A percentile compares a stretch with the other conserved stretches of the same genome.
Evolutionary conservation across 2,113 vertebrate genomes (phyloP).

Genomic region (Aphyosemion australe): DNA sequence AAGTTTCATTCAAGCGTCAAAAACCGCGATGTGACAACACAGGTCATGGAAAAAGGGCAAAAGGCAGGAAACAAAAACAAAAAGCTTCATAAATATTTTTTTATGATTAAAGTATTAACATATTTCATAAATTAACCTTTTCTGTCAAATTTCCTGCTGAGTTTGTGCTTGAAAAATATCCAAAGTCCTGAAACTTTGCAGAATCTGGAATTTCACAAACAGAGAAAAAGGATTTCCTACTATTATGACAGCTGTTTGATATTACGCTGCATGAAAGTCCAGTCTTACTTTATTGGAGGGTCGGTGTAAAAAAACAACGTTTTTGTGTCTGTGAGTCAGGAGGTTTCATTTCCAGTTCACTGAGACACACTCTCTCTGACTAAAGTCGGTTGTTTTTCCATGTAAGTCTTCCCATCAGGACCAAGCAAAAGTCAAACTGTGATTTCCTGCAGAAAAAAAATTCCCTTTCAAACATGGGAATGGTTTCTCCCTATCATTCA

Average conservation of each 20-base stretch:
- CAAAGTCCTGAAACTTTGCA: no score
- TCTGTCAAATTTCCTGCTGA: no score
- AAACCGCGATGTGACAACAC: background rate
- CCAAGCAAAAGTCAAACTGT: background rate
- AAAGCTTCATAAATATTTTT: no score
- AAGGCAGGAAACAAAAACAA: background rate
- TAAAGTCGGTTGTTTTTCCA: background rate
- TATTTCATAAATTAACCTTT: no score
- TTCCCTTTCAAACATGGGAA: background rate
- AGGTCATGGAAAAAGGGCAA: background rate
- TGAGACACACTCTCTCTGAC: background rate
- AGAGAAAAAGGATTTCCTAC: conserved; percentile 4
- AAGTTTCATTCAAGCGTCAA: conserved; percentile 3
- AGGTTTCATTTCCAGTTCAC: conserved; percentile 35
- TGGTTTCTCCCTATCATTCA: no score
- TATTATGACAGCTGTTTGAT: conserved; percentile 35
- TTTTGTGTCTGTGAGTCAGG: conserved; percentile 29
- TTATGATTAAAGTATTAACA: no score
- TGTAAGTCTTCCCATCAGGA: background rate
- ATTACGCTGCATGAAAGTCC: conserved; percentile 49
- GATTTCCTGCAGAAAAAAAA: background rate
- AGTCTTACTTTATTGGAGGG: conserved; percentile 26
- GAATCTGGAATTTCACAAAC: background rate
- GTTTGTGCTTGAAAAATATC: no score
- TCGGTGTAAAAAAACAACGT: background rate